These are phyloP conservation scores for Turritopsis dohrnii DNA, from an alignment of 30 jellyfish, hydroid and myxozoan species.

Conservation along the genomic window DNA sequence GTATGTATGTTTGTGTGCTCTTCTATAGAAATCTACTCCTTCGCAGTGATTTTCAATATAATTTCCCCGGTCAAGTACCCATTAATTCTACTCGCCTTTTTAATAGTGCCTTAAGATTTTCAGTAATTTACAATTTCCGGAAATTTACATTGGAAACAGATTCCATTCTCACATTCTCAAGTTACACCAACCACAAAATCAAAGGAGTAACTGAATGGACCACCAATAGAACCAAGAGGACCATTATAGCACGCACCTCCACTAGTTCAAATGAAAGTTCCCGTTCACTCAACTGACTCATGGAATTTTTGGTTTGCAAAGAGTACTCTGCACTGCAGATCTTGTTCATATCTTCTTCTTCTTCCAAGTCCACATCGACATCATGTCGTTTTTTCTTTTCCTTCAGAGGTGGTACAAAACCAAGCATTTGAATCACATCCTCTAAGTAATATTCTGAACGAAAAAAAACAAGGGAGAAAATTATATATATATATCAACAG, in stretches of 20 bases:
- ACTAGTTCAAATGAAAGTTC: slow-evolving; percentile 76
- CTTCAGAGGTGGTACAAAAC: slow-evolving; percentile 77
- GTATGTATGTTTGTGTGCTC: too few species aligned
- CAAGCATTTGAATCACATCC: slow-evolving; percentile 86
- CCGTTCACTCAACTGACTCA: slow-evolving; percentile 86
- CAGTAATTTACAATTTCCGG: too few species aligned
- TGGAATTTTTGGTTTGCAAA: slow-evolving; percentile 72
- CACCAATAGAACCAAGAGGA: neutral
- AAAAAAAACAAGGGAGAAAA: neutral
- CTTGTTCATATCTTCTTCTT: slow-evolving; percentile 80
- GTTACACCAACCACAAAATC: too few species aligned
- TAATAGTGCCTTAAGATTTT: too few species aligned
- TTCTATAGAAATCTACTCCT: too few species aligned
- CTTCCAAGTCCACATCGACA: slow-evolving; percentile 77
- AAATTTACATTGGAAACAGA: too few species aligned
- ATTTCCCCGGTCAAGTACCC: too few species aligned
- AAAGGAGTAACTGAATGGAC: too few species aligned
- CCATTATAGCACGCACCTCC: slow-evolving; percentile 42
- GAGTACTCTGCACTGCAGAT: slow-evolving; percentile 78
- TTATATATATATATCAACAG: neutral
- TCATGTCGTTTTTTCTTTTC: slow-evolving; percentile 71
- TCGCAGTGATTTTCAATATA: too few species aligned
- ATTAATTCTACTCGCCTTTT: too few species aligned
- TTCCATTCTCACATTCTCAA: too few species aligned
- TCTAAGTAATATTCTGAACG: slow-evolving; percentile 62